Conservation (phyloP, 2,113 vertebrate genomes). For the Rhynchopsitta pachyrhyncha region DNA sequence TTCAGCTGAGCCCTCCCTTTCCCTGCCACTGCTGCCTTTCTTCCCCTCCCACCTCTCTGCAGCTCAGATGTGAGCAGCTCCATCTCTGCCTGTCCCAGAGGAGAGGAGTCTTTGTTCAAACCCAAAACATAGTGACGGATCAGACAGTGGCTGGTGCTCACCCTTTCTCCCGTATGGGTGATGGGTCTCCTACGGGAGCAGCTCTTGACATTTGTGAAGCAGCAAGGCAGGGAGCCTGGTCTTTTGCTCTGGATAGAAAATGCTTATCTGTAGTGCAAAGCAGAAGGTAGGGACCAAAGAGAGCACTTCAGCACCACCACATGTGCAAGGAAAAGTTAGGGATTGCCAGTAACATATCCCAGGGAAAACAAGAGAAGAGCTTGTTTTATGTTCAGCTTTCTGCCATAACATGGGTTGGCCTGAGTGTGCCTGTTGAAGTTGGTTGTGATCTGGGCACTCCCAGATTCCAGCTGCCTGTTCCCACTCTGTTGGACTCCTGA, state of each 20-base stretch:
- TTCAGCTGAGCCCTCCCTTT: background rate
- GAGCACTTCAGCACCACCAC: background rate
- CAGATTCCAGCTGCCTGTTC: slow-evolving; percentile 34
- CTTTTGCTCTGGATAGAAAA: background rate
- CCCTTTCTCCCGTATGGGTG: rapidly evolving
- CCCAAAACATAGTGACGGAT: rapidly evolving
- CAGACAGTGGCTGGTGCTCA: background rate
- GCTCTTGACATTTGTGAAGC: background rate
- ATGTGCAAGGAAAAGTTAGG: background rate
- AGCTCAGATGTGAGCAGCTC: background rate
- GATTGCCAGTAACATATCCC: background rate
- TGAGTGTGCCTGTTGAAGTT: background rate
- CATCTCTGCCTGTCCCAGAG: background rate
- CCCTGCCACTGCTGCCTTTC: background rate
- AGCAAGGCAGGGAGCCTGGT: background rate
- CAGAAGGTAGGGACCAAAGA: background rate
- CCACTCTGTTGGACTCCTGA: slow-evolving; percentile 11
- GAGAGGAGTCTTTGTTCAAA: background rate
- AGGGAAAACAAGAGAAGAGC: background rate
- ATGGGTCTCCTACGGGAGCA: background rate
- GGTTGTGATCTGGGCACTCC: background rate
- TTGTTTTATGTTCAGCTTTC: background rate
- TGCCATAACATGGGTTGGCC: background rate
- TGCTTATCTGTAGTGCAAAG: background rate
- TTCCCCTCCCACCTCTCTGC: background rate